Conservation (phyloP, 1,140 invertebrate genomes). For the Zaprionus lachaisei region DNA sequence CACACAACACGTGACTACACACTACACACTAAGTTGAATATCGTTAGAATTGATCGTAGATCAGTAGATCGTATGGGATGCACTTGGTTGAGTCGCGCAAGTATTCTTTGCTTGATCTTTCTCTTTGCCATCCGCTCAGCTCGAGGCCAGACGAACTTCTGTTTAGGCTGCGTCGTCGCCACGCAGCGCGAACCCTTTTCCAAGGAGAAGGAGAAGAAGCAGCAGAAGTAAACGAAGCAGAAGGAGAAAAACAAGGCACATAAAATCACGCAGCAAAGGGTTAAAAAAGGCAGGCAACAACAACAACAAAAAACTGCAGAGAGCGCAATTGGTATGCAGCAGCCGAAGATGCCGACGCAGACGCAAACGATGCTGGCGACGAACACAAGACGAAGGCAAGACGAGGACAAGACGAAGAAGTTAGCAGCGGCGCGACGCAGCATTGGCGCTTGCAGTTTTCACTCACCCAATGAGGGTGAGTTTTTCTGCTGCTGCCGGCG, state of each 20-base stretch:
- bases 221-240: conserved; percentile 2
- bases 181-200: conserved; percentile 70
- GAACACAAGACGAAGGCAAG: conserved; percentile 25
- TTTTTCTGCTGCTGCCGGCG: conserved; percentile 1
- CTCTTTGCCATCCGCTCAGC: conserved; percentile 73
- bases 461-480: conserved; percentile 6
- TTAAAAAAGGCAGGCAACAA: conserved; percentile 55
- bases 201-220: conserved; percentile 40
- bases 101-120: conserved; percentile 47
- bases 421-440: background rate
- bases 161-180: conserved; percentile 48
- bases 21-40: conserved; percentile 23
- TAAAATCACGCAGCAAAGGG: conserved; percentile 72
- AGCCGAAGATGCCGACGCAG: conserved; percentile 18
- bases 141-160: conserved; percentile 83
- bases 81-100: conserved; percentile 51
- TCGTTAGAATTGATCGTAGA: conserved; percentile 2
- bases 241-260: conserved; percentile 62
- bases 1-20: conserved; percentile 33
- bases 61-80: conserved; percentile 7
- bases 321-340: conserved; percentile 34
- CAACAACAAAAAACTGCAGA: conserved; percentile 8
- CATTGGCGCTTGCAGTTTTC: conserved; percentile 3
- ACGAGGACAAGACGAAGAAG: background rate
- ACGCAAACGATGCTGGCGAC: background rate